Conservation (phyloP, 2,888 invertebrate genomes). For the Microctonus hyperodae region DNA sequence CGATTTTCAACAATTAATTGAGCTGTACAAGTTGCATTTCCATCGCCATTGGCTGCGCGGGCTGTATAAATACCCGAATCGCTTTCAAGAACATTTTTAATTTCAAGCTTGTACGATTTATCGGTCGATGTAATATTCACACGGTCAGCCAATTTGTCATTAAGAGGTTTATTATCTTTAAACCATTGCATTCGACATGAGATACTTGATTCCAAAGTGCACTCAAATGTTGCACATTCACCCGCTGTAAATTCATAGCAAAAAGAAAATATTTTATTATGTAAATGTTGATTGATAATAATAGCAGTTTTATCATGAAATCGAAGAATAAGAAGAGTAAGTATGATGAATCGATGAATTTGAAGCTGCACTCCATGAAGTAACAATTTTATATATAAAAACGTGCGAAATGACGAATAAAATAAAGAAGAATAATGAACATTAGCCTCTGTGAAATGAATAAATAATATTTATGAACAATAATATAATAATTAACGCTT, state of each 20-base stretch:
- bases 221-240: conserved; percentile 82
- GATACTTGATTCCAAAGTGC: conserved; percentile 71
- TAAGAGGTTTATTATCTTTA: conserved; percentile 85
- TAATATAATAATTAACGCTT: too few relatives aligned
- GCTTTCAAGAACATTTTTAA: conserved; percentile 75
- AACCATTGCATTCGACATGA: conserved; percentile 76
- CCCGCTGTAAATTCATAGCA: conserved; percentile 70
- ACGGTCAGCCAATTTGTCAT: conserved; percentile 78
- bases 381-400: too few relatives aligned
- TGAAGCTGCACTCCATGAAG: conserved; percentile 36
- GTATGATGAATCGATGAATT: conserved; percentile 27
- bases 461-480: too few relatives aligned
- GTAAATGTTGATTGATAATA: not conserved
- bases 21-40: conserved; percentile 85
- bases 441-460: too few relatives aligned
- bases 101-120: conserved; percentile 73
- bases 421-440: too few relatives aligned
- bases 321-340: not conserved
- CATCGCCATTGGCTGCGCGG: conserved; percentile 81
- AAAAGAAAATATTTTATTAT: conserved; percentile 25
- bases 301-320: not conserved
- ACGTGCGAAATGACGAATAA: too few relatives aligned
- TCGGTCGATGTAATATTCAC: conserved; percentile 71
- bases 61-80: conserved; percentile 93
- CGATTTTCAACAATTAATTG: conserved; percentile 86